Conservation (phyloP, 2,888 invertebrate genomes). For the Drosophila paucipuncta region DNA sequence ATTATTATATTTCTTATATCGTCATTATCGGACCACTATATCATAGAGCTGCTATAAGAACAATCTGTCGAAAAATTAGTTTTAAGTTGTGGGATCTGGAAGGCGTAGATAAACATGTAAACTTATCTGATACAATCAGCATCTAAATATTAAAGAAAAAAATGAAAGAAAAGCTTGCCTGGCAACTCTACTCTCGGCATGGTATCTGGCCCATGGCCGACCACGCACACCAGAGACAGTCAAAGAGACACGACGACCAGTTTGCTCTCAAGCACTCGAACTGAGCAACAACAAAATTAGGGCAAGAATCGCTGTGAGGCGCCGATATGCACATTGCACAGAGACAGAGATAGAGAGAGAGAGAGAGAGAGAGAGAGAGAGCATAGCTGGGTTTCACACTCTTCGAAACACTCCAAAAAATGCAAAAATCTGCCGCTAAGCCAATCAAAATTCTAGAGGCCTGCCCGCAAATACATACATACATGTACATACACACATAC, state of each 20-base stretch:
- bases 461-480: not conserved
- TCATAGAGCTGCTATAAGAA: not conserved
- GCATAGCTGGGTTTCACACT: not conserved
- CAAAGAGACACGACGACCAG: not conserved
- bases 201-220: not conserved
- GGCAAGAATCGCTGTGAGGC: not conserved
- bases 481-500: not conserved
- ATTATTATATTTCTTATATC: not conserved
- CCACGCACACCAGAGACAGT: not conserved
- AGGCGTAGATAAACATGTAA: not conserved
- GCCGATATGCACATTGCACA: not conserved
- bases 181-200: not conserved
- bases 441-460: slow-evolving; percentile 21
- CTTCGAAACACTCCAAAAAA: not conserved
- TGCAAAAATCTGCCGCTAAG: not conserved
- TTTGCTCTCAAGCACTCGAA: not conserved
- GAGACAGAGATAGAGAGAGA: not conserved
- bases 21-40: not conserved
- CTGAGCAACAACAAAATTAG: not conserved
- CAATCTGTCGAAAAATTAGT: not conserved
- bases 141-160: not conserved
- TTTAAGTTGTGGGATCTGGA: not conserved
- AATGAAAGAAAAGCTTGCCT: not conserved
- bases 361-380: not conserved
- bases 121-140: not conserved